phyloP scores from a whole-genome alignment of 2,797 vertebrate genomes.

The Sebastes trivittatus region DNA sequence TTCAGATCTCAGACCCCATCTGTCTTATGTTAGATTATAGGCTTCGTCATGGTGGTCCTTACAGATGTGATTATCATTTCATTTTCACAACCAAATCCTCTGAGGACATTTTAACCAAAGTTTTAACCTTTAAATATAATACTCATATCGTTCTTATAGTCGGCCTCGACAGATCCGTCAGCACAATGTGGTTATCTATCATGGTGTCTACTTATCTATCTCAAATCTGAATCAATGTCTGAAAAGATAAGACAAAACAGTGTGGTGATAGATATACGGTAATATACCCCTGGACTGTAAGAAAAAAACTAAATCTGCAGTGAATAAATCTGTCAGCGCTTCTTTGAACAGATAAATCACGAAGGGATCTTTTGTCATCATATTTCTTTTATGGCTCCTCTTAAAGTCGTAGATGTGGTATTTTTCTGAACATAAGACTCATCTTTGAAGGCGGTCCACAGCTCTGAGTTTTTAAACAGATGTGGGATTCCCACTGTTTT shows the following conservation, averaged over 20 bases:
- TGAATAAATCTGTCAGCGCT: slow-evolving; percentile 31
- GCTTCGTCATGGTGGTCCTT: neutral
- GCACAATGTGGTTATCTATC: neutral
- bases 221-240: neutral
- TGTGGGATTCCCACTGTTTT: slow-evolving; percentile 37
- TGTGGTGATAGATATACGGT: neutral
- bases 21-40: neutral
- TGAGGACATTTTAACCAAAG: neutral
- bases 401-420: slow-evolving; percentile 16
- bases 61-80: neutral
- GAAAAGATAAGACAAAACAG: neutral
- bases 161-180: neutral
- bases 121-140: neutral
- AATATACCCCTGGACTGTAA: slow-evolving; percentile 2
- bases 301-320: slow-evolving; percentile 18
- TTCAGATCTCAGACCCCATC: neutral
- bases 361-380: neutral
- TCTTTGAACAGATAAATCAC: slow-evolving; percentile 24
- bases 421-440: slow-evolving; percentile 23
- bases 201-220: neutral
- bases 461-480: slow-evolving; percentile 46
- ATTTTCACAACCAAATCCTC: neutral
- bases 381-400: slow-evolving; percentile 23
- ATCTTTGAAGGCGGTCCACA: slow-evolving; percentile 42
- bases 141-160: neutral